A percentile compares a stretch with the other conserved stretches of the same genome.
Evolutionary conservation across 2,113 vertebrate genomes (phyloP).

Genomic region (Australoheros scitulus): DNA sequence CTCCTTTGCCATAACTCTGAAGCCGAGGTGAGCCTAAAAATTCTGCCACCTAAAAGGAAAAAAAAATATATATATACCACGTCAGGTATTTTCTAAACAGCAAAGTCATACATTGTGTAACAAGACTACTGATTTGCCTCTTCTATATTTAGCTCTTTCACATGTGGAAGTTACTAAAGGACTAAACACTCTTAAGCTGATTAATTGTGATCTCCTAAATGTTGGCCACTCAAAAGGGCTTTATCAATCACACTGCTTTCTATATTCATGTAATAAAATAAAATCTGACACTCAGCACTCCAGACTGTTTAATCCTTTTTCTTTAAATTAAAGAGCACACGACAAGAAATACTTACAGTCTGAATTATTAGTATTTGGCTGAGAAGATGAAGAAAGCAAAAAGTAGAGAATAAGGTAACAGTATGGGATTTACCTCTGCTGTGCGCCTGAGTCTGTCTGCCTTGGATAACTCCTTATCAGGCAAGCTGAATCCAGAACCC

Average conservation of each 20-base stretch:
- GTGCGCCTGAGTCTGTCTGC: constrained; percentile 90
- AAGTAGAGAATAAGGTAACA: not conserved
- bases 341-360: not conserved
- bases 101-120: not conserved
- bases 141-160: too few relatives aligned
- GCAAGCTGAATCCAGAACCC: constrained; percentile 89
- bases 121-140: too few relatives aligned
- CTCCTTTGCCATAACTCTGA: constrained; percentile 92
- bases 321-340: not conserved
- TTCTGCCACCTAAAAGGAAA: constrained; percentile 79
- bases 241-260: not conserved
- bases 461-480: constrained; percentile 94
- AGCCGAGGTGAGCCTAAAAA: constrained; percentile 85
- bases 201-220: too few relatives aligned
- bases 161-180: too few relatives aligned
- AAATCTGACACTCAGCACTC: fast-evolving
- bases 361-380: not conserved
- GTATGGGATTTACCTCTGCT: constrained; percentile 84
- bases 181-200: too few relatives aligned
- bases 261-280: not conserved
- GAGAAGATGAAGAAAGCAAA: not conserved
- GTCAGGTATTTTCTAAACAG: not conserved
- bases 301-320: not conserved
- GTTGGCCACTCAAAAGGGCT: not conserved
- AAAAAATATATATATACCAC: not conserved